A percentile compares a stretch with the other conserved stretches of the same genome.
Evolutionary conservation across 2,113 vertebrate species (phyloP).

Genomic region (Emydocephalus ijimae): DNA sequence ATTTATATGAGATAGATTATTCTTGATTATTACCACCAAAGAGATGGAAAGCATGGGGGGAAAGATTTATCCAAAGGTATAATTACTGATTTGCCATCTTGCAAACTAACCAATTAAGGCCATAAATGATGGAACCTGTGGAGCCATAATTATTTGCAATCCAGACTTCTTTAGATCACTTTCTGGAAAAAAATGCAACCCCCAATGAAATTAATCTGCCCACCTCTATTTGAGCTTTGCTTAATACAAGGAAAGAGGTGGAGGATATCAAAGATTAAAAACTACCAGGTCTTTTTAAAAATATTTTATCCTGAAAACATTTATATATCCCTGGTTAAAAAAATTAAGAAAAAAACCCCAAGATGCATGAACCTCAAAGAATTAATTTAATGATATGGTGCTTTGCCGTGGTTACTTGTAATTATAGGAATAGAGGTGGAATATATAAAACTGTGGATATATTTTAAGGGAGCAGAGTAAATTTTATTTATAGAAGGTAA

Average conservation of each 20-base stretch:
- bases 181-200: neutral
- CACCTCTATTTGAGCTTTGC: constrained; percentile 50
- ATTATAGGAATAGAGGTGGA: constrained; percentile 70
- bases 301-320: constrained; percentile 41
- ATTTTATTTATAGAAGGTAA: constrained; percentile 68
- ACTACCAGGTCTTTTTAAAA: constrained; percentile 46
- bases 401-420: constrained; percentile 56
- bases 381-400: constrained; percentile 60
- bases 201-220: constrained; percentile 21
- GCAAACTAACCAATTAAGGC: neutral
- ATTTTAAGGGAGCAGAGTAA: constrained; percentile 54
- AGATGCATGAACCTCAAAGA: constrained; percentile 30
- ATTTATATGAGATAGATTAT: neutral
- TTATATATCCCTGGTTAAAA: constrained; percentile 32
- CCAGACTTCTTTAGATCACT: neutral
- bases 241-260: constrained; percentile 16
- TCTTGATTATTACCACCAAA: neutral
- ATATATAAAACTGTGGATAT: constrained; percentile 60
- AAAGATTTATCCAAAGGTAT: neutral
- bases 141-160: neutral
- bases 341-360: neutral
- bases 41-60: neutral
- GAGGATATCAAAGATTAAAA: constrained; percentile 47
- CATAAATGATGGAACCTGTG: neutral
- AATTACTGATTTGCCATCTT: neutral